A percentile compares a stretch with the other conserved stretches of the same genome.
Evolutionary conservation across 2,888 invertebrate species (phyloP).

Genomic region (Cynaeus angustus): DNA sequence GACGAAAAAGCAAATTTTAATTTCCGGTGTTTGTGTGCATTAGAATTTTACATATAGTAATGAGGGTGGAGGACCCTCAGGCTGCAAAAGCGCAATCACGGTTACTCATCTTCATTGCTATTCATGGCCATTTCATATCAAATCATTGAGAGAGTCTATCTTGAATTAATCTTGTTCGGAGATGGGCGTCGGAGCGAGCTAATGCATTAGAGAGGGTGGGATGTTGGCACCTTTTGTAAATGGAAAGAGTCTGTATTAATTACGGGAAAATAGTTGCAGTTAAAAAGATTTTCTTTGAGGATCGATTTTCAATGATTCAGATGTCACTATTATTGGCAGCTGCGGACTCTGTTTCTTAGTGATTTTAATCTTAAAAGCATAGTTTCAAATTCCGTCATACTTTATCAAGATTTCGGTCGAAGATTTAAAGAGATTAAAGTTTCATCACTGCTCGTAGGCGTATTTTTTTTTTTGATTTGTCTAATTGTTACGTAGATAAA

Average conservation of each 20-base stretch:
- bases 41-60: constrained; percentile 55
- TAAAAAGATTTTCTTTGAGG: neutral
- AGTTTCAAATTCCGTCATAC: no score
- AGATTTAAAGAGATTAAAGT: no score
- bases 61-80: constrained; percentile 56
- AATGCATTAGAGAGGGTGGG: constrained; percentile 41
- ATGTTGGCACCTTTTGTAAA: constrained; percentile 26
- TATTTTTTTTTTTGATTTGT: no score
- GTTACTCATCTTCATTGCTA: constrained; percentile 66
- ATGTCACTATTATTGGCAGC: no score
- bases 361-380: no score
- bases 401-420: no score
- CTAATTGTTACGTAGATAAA: no score
- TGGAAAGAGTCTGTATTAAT: constrained; percentile 28
- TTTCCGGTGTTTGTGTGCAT: constrained; percentile 59
- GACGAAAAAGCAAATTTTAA: constrained; percentile 55
- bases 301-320: no score
- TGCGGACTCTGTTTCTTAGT: no score
- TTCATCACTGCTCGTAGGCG: no score
- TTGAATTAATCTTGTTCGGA: constrained; percentile 65
- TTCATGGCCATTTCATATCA: constrained; percentile 66
- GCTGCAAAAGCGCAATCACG: constrained; percentile 64
- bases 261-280: constrained; percentile 5
- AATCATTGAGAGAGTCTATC: constrained; percentile 64
- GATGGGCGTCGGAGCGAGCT: constrained; percentile 49